Evolutionary conservation across 2,797 vertebrate species (phyloP).

Genomic region (Geotrypetes seraphini): DNA sequence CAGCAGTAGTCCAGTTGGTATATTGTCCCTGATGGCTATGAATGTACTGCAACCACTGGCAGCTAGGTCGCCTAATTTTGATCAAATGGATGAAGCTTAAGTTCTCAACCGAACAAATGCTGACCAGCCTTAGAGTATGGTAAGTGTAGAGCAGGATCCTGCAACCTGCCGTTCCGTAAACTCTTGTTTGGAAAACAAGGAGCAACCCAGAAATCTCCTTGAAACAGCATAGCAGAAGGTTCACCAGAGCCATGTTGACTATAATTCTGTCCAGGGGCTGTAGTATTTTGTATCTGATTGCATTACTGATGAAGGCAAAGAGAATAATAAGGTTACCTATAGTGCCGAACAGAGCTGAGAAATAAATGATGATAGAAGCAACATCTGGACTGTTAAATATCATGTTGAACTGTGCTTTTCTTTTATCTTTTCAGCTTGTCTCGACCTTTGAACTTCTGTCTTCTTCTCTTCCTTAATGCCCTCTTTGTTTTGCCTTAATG

Average conservation of each 20-base stretch:
- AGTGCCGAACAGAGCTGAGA: conserved; percentile 4
- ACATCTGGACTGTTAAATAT: neutral
- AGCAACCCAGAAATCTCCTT: conserved; percentile 5
- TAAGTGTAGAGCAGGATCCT: neutral
- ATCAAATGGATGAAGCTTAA: conserved; percentile 22
- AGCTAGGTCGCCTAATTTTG: conserved; percentile 11
- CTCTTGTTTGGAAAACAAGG: neutral
- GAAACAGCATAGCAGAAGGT: conserved; percentile 16
- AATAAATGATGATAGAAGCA: conserved; percentile 5
- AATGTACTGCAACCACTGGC: conserved; percentile 6
- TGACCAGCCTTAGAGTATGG: conserved; percentile 6
- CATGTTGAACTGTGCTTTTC: neutral
- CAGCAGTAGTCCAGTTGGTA: neutral
- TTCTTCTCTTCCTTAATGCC: neutral
- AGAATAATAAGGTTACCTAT: conserved; percentile 5
- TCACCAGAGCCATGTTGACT: conserved; percentile 12
- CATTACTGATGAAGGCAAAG: conserved; percentile 15
- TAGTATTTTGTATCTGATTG: neutral
- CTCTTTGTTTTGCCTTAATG: neutral
- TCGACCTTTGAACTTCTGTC: neutral
- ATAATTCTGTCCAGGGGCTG: conserved; percentile 11
- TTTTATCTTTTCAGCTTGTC: neutral
- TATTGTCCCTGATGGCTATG: neutral
- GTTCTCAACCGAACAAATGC: conserved; percentile 19
- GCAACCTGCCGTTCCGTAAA: neutral